A percentile compares a stretch with the other conserved stretches of the same genome.
phyloP scores from a whole-genome alignment of 2,797 vertebrate genomes.

The Hippoglossus hippoglossus region DNA sequence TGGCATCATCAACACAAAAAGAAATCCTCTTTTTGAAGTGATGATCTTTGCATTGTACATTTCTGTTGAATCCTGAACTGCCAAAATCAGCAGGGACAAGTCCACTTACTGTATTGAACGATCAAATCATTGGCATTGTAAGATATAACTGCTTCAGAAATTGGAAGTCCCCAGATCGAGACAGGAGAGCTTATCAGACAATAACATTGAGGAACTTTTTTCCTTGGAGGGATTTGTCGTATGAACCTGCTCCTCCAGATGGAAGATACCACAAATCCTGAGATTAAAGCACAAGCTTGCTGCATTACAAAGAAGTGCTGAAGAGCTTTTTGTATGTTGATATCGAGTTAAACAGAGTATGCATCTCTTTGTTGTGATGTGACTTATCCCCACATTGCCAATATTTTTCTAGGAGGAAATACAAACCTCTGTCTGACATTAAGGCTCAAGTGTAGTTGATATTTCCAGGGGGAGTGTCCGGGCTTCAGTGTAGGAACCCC shows the following conservation, averaged over 20 bases:
- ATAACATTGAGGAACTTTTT: slow-evolving; percentile 66
- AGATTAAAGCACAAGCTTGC: slow-evolving; percentile 87
- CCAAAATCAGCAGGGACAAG: slow-evolving; percentile 85
- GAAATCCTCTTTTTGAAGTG: slow-evolving; percentile 66
- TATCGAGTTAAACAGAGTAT: slow-evolving; percentile 78
- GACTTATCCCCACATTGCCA: slow-evolving; percentile 80
- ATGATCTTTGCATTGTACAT: slow-evolving; percentile 79
- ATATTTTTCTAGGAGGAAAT: slow-evolving; percentile 77
- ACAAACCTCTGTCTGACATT: slow-evolving; percentile 51
- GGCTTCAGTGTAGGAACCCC: slow-evolving; percentile 8
- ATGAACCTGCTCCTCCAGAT: slow-evolving; percentile 64
- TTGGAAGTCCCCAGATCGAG: slow-evolving; percentile 61
- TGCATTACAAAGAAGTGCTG: slow-evolving; percentile 80
- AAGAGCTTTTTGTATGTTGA: slow-evolving; percentile 79
- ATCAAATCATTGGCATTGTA: slow-evolving; percentile 72
- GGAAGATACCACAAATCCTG: slow-evolving; percentile 70
- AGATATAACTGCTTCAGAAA: slow-evolving; percentile 57
- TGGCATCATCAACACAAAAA: slow-evolving; percentile 88
- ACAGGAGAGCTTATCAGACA: slow-evolving; percentile 69
- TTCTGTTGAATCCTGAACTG: slow-evolving; percentile 84
- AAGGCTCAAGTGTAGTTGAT: slow-evolving; percentile 47
- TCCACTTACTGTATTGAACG: slow-evolving; percentile 74
- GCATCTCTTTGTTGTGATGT: slow-evolving; percentile 79
- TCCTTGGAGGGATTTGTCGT: slow-evolving; percentile 75
- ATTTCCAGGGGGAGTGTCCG: slow-evolving; percentile 24